Conservation (phyloP, 2,888 invertebrate genomes). For the Drosophila infuscata region DNA sequence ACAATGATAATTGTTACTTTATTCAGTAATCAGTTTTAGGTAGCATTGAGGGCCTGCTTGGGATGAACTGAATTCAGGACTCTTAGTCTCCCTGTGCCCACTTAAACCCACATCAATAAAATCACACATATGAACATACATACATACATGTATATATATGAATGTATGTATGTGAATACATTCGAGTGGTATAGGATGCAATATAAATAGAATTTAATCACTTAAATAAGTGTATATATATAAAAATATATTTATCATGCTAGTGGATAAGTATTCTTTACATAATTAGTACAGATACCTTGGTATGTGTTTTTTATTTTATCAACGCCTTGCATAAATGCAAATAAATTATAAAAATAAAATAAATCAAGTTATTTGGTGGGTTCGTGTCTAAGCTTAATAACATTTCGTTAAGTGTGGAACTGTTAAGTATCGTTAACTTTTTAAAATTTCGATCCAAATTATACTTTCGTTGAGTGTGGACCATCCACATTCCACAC, state of each 20-base stretch:
- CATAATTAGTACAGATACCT: not conserved
- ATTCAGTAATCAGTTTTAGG: not conserved
- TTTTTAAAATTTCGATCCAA: not conserved
- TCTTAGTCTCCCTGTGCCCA: not conserved
- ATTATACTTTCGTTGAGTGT: conserved; percentile 11
- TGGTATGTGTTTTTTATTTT: not conserved
- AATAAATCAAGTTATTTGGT: not conserved
- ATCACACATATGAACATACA: not conserved
- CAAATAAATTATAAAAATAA: not conserved
- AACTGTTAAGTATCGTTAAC: conserved; percentile 37
- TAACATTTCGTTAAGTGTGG: conserved; percentile 14
- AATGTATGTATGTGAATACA: too few relatives aligned
- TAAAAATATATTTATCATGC: not conserved
- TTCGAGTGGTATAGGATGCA: not conserved
- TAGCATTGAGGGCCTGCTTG: not conserved
- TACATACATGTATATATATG: too few relatives aligned
- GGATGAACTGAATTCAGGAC: not conserved
- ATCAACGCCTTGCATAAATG: not conserved
- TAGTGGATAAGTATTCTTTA: not conserved
- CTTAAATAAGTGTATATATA: not conserved
- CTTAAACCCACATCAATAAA: not conserved
- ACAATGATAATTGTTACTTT: not conserved
- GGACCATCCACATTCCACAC: not conserved
- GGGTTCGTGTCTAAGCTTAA: conserved; percentile 2
- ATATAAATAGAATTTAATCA: not conserved